Evolutionary conservation across 2,888 invertebrate species (phyloP).

Genomic region (Sicus ferrugineus): DNA sequence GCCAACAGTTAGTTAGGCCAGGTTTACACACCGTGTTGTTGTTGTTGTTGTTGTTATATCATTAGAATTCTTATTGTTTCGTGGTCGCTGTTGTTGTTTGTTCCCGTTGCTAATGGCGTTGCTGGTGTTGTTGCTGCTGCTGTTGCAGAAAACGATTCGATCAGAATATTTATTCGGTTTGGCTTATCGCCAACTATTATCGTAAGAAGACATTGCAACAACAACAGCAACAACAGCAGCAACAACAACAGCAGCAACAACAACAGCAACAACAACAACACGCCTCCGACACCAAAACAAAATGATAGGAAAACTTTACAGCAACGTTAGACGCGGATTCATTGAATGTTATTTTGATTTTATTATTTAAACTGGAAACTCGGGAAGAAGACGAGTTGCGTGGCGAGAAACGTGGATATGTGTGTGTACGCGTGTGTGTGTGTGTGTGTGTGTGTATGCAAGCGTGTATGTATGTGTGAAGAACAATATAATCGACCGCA

Average conservation of each 20-base stretch:
- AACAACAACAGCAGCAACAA: slow-evolving; percentile 6
- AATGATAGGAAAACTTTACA: background rate
- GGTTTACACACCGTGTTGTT: background rate
- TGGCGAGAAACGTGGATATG: no score
- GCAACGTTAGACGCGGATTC: slow-evolving; percentile 13
- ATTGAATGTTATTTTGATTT: background rate
- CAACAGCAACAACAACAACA: slow-evolving; percentile 24
- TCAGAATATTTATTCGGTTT: slow-evolving; percentile 29
- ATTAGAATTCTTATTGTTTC: slow-evolving; percentile 8
- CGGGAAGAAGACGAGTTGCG: no score
- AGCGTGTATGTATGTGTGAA: no score
- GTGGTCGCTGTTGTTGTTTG: background rate
- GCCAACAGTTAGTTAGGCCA: slow-evolving; percentile 2
- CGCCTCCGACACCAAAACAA: slow-evolving; percentile 13
- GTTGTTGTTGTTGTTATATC: slow-evolving; percentile 8
- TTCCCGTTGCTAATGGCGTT: no score
- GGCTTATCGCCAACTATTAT: slow-evolving; percentile 37
- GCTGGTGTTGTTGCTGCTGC: slow-evolving; percentile 25
- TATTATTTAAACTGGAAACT: no score
- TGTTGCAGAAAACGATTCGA: slow-evolving; percentile 35
- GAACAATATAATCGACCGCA: no score
- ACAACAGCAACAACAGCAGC: slow-evolving; percentile 24
- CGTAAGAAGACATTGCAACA: background rate
- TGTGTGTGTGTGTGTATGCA: no score
- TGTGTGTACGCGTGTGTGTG: no score